Evolutionary conservation across 2,113 vertebrate genomes (phyloP).

Genomic region (Siniperca chuatsi): DNA sequence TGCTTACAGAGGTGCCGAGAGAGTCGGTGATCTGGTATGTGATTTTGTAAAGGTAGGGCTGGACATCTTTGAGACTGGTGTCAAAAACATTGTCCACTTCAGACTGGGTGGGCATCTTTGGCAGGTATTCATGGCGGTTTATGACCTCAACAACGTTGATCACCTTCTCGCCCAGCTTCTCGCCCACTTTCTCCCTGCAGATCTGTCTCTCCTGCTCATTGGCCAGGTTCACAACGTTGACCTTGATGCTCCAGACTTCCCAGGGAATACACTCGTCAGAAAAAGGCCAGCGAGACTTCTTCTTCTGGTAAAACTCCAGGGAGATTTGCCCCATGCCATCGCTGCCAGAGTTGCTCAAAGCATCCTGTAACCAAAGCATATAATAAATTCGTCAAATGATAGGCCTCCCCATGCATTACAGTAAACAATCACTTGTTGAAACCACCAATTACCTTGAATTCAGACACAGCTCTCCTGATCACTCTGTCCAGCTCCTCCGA

Average conservation of each 20-base stretch:
- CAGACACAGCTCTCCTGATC: constrained; percentile 91
- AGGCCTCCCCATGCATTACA: neutral
- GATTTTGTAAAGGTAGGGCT: constrained; percentile 98
- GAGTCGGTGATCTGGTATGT: constrained; percentile 96
- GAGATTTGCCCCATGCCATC: constrained; percentile 97
- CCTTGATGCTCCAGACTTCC: constrained; percentile 99
- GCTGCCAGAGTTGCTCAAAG: constrained; percentile 89
- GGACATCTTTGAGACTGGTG: constrained; percentile 95
- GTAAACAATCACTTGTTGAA: neutral
- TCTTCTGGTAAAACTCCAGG: constrained; percentile 99
- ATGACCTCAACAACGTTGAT: constrained; percentile 99
- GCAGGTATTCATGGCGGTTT: constrained; percentile 96
- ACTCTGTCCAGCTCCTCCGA: constrained; percentile 96
- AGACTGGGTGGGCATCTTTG: constrained; percentile 99
- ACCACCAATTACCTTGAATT: constrained; percentile 89
- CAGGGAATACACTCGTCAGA: constrained; percentile 97
- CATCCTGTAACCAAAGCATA: constrained; percentile 86
- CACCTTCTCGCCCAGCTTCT: constrained; percentile 98
- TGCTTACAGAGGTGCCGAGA: constrained; percentile 95
- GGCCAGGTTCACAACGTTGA: constrained; percentile 95
- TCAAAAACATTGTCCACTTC: constrained; percentile 99
- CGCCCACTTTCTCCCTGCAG: constrained; percentile 97
- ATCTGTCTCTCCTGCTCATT: constrained; percentile 98
- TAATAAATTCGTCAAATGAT: neutral
- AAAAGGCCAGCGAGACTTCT: constrained; percentile 98